These are phyloP conservation scores for Aethes cnicana DNA, from an alignment of 2,888 invertebrate genomes.

Conservation along the genomic window DNA sequence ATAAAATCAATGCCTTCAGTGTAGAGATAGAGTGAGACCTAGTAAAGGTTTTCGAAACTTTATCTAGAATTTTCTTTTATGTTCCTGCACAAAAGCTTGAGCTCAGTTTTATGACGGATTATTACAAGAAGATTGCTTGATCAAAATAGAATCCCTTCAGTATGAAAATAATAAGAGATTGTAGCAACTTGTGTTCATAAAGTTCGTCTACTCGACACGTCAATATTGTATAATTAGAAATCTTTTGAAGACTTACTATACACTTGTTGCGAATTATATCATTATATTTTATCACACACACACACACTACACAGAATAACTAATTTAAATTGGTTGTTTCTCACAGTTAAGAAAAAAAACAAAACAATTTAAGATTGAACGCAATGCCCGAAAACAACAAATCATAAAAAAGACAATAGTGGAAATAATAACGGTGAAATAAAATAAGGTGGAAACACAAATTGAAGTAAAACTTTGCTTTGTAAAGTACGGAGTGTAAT, in stretches of 20 bases:
- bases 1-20: slow-evolving; percentile 26
- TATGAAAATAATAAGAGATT: neutral
- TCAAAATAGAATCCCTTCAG: slow-evolving; percentile 6
- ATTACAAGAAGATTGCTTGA: slow-evolving; percentile 15
- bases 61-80: slow-evolving; percentile 20
- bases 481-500: slow-evolving; percentile 25
- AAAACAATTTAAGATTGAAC: neutral
- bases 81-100: slow-evolving; percentile 11
- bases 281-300: no score
- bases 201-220: no score
- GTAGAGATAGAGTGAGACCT: slow-evolving; percentile 11
- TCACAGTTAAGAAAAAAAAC: no score
- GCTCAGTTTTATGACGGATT: slow-evolving; percentile 12
- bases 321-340: no score
- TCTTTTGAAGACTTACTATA: no score
- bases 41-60: slow-evolving; percentile 15
- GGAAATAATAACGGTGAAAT: neutral
- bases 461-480: slow-evolving; percentile 22
- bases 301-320: no score
- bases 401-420: neutral
- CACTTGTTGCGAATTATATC: no score
- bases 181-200: neutral
- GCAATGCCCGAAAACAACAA: neutral
- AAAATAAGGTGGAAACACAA: slow-evolving; percentile 6
- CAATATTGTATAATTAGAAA: no score